Evolutionary conservation across 2,888 invertebrate species (phyloP).

Genomic region (Capitulum mitella): DNA sequence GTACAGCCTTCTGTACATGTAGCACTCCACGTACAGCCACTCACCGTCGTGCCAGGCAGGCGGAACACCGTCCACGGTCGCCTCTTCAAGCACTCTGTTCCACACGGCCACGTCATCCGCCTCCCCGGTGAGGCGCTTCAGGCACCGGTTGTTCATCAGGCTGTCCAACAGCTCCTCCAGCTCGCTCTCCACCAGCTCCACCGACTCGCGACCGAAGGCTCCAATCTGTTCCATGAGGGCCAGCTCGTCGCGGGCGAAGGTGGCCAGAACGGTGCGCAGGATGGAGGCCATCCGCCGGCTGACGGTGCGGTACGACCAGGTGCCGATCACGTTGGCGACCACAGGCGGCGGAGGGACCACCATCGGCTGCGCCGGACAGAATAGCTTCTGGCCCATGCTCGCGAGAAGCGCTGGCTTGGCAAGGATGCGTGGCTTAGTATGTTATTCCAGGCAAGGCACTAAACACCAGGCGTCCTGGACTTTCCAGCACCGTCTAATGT

Average conservation of each 20-base stretch:
- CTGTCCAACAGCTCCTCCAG: background rate
- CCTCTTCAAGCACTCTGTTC: slow-evolving; percentile 30
- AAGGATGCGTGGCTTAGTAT: no score
- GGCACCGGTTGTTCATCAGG: background rate
- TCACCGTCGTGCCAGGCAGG: slow-evolving; percentile 62
- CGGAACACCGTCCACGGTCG: slow-evolving; percentile 37
- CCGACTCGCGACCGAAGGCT: background rate
- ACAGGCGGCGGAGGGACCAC: background rate
- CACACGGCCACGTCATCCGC: slow-evolving; percentile 38
- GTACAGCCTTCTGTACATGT: slow-evolving; percentile 58
- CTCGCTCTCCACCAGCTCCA: background rate
- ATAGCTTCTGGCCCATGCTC: background rate
- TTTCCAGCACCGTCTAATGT: no score
- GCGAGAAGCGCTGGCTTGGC: no score
- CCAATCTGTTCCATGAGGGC: background rate
- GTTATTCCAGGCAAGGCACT: no score
- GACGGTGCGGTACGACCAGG: background rate
- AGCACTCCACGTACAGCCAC: slow-evolving; percentile 89
- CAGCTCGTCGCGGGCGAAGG: background rate
- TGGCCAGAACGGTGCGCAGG: background rate
- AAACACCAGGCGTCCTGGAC: no score
- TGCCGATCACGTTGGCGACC: background rate
- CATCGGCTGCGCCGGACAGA: background rate
- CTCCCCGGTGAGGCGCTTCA: background rate
- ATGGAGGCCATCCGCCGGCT: background rate